Evolutionary conservation across 30 jellyfish, hydroid and myxozoan species (phyloP).

Genomic region (Aurelia sp.): DNA sequence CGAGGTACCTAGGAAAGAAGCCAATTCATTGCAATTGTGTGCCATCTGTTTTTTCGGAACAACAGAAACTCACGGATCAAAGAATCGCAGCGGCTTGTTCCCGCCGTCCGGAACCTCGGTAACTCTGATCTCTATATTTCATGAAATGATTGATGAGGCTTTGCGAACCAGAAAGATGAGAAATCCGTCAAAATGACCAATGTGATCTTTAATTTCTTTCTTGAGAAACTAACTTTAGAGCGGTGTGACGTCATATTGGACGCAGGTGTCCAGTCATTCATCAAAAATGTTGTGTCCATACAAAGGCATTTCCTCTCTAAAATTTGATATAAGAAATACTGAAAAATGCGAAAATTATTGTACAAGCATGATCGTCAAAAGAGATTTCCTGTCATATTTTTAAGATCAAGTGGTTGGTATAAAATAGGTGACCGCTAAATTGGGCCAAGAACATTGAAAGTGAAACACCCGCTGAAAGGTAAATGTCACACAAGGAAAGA

Average conservation of each 20-base stretch:
- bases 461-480: not conserved
- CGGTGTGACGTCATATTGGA: conserved; percentile 21
- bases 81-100: conserved; percentile 27
- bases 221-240: conserved; percentile 3
- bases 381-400: not conserved
- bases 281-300: conserved; percentile 16
- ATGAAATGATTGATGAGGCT: conserved; percentile 54
- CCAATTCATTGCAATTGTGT: too few relatives aligned
- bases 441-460: not conserved
- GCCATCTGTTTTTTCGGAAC: not conserved
- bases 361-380: not conserved
- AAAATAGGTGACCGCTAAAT: too few relatives aligned
- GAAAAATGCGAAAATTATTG: not conserved
- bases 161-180: conserved; percentile 14
- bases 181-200: conserved; percentile 53
- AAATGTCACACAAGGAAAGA: too few relatives aligned
- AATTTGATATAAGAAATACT: not conserved
- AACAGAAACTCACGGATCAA: conserved; percentile 2
- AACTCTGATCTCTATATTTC: conserved; percentile 19
- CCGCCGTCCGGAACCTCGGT: conserved; percentile 48
- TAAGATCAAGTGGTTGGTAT: too few relatives aligned
- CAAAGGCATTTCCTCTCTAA: conserved; percentile 22
- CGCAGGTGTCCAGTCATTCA: conserved; percentile 23
- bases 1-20: too few relatives aligned
- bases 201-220: conserved; percentile 29